Base-by-base conservation (phyloP, 1,140 invertebrate genomes). In the Brachionus asplanchnoidis region DNA sequence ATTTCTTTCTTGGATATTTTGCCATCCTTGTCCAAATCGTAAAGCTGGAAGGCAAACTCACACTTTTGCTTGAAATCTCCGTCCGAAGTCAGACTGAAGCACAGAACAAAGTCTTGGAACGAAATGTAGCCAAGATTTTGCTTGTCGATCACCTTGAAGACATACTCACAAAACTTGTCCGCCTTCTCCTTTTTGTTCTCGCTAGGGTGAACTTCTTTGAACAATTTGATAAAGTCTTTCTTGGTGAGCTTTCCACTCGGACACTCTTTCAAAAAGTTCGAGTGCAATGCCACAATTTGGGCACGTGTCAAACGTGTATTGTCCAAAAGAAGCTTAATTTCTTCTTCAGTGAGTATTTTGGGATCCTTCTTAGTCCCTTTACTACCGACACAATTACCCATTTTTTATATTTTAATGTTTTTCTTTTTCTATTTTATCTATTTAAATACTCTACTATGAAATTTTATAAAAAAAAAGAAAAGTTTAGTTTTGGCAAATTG, bases 1-100 rank as follows among this genome's bases (percentile, higher is more conserved):
- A 84, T 84, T 60, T 84, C 82, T 73, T 84, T 84, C 26, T 84
- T 84, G 26, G 60, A 68, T 42, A 84, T 73, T 70, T 70, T 70
- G 23, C 82, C 82, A 73, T 84, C 66, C 40, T 84, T 84, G 42
- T 84, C 66, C 28, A 84, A 70, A 44, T 84, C 82, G 28, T 84
- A 84, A 36, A 84, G 32, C 17, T 75, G 26, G 32, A 84, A 84
- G 20, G 82, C 82, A 23, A 84, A 73, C 12, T 84, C 66, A 40
- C 60, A 73, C 36, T 84, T 84, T 70, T 84, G 60, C 36, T 40
- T 73, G 17, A 73, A 70, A 60, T 84, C 60, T 17, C 82, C 82
- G 40, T 84, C 66, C 9, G 82, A 84, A 20, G 82, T 84, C 46
- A 84, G 14, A 70, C 82, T 84, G 50, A 84, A 73, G 40, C 60